Evolutionary conservation across 2,113 vertebrate genomes (phyloP).

Genomic region (Morone saxatilis): DNA sequence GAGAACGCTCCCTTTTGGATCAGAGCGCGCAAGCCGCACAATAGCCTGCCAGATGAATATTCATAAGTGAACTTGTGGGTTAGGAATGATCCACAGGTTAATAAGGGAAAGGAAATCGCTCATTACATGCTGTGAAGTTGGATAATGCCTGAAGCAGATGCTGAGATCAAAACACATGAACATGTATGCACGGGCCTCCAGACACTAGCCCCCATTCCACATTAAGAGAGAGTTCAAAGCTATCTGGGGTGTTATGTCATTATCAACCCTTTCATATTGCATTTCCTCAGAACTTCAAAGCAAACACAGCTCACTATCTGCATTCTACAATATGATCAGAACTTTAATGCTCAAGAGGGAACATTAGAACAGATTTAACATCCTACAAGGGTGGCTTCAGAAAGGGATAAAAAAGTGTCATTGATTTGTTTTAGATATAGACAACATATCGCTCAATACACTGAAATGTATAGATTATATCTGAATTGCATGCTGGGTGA

Average conservation of each 20-base stretch:
- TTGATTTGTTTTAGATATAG: slow-evolving; percentile 35
- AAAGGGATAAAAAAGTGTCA: slow-evolving; percentile 23
- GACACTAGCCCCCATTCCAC: slow-evolving; percentile 63
- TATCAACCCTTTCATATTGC: slow-evolving; percentile 68
- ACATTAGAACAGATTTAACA: slow-evolving; percentile 37
- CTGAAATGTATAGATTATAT: slow-evolving; percentile 11
- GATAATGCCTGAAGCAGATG: slow-evolving; percentile 71
- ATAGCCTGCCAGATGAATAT: slow-evolving; percentile 60
- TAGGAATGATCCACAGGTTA: slow-evolving; percentile 70
- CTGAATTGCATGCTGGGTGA: neutral
- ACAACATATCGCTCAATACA: neutral
- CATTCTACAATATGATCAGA: slow-evolving; percentile 53
- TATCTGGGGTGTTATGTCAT: slow-evolving; percentile 67
- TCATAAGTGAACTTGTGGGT: slow-evolving; percentile 58
- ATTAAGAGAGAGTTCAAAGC: slow-evolving; percentile 75
- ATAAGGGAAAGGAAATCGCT: slow-evolving; percentile 70
- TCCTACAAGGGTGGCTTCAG: neutral
- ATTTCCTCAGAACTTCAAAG: slow-evolving; percentile 75
- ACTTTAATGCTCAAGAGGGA: slow-evolving; percentile 51
- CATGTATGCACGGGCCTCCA: slow-evolving; percentile 63
- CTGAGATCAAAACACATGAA: slow-evolving; percentile 75
- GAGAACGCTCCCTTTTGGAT: neutral
- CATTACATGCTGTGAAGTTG: slow-evolving; percentile 69
- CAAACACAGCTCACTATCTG: slow-evolving; percentile 60
- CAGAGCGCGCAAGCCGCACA: slow-evolving; percentile 23